These are phyloP conservation scores for Hylia prasina DNA, from an alignment of 2,113 vertebrate genomes.

Conservation along the genomic window DNA sequence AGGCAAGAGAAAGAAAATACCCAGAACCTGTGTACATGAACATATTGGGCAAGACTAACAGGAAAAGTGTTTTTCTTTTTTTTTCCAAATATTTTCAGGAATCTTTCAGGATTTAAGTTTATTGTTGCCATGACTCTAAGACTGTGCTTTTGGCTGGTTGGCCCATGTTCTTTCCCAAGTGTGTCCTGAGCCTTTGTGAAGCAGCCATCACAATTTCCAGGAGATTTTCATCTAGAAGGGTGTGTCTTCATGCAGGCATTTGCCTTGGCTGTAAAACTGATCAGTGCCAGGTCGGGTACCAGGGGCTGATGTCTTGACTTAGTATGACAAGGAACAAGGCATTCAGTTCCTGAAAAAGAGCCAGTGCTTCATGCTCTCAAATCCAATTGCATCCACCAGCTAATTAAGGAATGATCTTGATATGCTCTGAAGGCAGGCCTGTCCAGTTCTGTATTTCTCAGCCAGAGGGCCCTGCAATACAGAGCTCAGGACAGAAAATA, in stretches of 20 bases:
- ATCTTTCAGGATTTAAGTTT: not conserved
- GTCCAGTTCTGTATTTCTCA: slow-evolving; percentile 7
- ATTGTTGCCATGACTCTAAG: not conserved
- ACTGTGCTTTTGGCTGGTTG: not conserved
- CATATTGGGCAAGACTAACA: not conserved
- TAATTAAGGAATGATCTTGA: slow-evolving; percentile 29
- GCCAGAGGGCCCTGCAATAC: slow-evolving; percentile 8
- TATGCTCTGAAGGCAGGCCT: not conserved
- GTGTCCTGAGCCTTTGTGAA: not conserved
- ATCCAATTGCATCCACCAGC: not conserved
- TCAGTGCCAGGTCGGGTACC: not conserved
- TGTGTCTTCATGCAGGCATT: not conserved
- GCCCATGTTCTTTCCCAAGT: not conserved
- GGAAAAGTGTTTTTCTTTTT: not conserved
- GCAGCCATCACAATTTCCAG: not conserved
- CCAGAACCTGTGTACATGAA: not conserved
- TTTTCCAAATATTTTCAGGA: not conserved
- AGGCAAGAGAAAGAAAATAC: not conserved
- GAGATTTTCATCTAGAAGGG: not conserved
- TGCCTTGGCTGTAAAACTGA: not conserved
- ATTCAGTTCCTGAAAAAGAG: not conserved
- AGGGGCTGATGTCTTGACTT: not conserved
- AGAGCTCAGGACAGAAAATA: not conserved
- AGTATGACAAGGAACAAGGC: not conserved
- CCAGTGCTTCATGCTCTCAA: not conserved